Evolutionary conservation across 2,888 invertebrate species (phyloP).

Genomic region (Ceraclea dissimilis): DNA sequence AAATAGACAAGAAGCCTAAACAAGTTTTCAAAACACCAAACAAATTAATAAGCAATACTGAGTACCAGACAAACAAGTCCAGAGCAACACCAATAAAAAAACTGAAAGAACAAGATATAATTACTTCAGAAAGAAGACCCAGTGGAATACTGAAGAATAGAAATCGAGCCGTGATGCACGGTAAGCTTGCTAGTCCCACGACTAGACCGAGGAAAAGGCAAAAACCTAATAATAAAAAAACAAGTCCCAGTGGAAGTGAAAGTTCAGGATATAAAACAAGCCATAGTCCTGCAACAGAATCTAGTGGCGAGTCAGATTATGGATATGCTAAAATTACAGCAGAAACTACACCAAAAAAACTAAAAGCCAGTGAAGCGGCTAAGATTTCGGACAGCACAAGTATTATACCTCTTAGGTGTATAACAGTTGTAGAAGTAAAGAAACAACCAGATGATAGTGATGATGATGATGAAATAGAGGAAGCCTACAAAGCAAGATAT

Average conservation of each 20-base stretch:
- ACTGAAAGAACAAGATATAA: constrained; percentile 14
- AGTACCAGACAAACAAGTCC: not conserved
- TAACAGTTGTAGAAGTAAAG: constrained; percentile 40
- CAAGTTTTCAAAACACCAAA: constrained; percentile 11
- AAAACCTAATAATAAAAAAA: constrained; percentile 6
- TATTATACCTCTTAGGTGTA: constrained; percentile 46
- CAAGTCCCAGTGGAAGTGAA: constrained; percentile 20
- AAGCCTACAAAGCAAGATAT: constrained; percentile 20
- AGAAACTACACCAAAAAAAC: constrained; percentile 50
- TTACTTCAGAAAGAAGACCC: constrained; percentile 19
- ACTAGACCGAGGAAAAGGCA: constrained; percentile 18
- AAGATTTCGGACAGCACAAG: constrained; percentile 39
- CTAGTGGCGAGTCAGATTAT: constrained; percentile 52
- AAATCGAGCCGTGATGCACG: constrained; percentile 18
- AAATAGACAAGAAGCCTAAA: constrained; percentile 10
- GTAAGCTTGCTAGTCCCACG: constrained; percentile 6
- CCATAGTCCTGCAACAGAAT: constrained; percentile 40
- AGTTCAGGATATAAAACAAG: constrained; percentile 51
- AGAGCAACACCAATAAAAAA: constrained; percentile 28
- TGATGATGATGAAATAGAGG: constrained; percentile 37
- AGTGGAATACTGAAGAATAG: constrained; percentile 25
- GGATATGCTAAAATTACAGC: constrained; percentile 56
- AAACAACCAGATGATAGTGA: constrained; percentile 33
- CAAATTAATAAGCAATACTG: constrained; percentile 2
- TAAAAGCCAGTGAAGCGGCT: constrained; percentile 40